A percentile compares a stretch with the other conserved stretches of the same genome.
These are phyloP conservation scores for Erpornis zantholeuca DNA, from an alignment of 2,113 vertebrate genomes.

Conservation along the genomic window DNA sequence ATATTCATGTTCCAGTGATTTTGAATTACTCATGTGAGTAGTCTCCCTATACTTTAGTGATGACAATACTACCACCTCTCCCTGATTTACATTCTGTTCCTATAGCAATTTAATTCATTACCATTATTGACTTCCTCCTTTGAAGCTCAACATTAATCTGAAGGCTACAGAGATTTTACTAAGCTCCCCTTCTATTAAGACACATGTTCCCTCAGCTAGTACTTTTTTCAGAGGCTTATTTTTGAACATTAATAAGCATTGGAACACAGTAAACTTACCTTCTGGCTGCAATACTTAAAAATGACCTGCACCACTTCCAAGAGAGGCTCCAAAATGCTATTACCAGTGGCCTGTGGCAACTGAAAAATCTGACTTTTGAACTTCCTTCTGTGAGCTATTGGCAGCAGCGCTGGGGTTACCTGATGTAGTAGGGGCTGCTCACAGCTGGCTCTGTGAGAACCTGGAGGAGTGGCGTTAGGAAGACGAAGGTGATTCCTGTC, in stretches of 20 bases:
- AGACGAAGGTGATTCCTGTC: not conserved
- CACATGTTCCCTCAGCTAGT: conserved; percentile 23
- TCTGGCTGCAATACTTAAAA: conserved; percentile 4
- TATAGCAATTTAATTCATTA: conserved; percentile 29
- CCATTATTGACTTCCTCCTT: conserved; percentile 38
- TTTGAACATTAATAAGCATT: conserved; percentile 27
- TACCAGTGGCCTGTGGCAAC: not conserved
- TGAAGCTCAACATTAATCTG: conserved; percentile 42
- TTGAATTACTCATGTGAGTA: not conserved
- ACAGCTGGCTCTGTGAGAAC: not conserved
- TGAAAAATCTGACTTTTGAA: not conserved
- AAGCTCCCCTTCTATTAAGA: conserved; percentile 14
- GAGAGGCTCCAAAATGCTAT: not conserved
- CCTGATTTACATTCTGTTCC: conserved; percentile 31
- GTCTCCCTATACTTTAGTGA: not conserved
- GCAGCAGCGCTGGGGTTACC: not conserved
- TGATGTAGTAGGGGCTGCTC: rapidly evolving
- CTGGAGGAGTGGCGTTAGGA: not conserved
- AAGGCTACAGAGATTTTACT: conserved; percentile 42
- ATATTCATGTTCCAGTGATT: not conserved
- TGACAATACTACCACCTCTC: not conserved
- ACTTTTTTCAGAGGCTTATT: conserved; percentile 12
- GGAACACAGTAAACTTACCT: conserved; percentile 5
- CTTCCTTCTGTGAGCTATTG: not conserved
- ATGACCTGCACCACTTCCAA: not conserved